Conservation (phyloP, 1,140 invertebrate genomes). For the Lasioglossum albipes region DNA sequence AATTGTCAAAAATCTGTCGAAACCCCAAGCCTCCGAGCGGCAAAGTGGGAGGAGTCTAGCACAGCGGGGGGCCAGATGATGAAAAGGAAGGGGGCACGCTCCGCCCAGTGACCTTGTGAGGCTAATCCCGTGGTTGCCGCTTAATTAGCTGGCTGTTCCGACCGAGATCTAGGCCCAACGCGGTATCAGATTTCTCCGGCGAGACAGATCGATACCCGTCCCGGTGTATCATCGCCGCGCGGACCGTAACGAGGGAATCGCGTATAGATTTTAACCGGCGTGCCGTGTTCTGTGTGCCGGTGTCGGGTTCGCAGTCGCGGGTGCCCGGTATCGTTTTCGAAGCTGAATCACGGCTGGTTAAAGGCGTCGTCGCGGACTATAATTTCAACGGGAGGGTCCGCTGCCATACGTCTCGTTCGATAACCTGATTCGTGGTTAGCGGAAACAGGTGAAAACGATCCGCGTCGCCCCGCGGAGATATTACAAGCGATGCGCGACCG, state of each 20-base stretch:
- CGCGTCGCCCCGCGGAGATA: too few relatives aligned
- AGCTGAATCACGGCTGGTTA: conserved; percentile 39
- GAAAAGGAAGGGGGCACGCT: not conserved
- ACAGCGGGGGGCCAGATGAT: not conserved
- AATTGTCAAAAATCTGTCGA: too few relatives aligned
- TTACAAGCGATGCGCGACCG: too few relatives aligned
- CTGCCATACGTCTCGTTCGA: not conserved
- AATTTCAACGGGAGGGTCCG: not conserved
- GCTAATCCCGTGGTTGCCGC: too few relatives aligned
- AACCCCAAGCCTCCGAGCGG: too few relatives aligned
- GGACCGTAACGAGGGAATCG: conserved; percentile 24
- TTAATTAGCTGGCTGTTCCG: not conserved
- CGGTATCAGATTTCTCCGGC: conserved; percentile 9
- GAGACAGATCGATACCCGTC: conserved; percentile 20
- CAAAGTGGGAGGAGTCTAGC: not conserved
- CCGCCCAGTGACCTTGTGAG: not conserved
- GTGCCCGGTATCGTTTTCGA: conserved; percentile 32
- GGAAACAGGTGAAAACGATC: too few relatives aligned
- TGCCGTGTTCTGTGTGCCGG: not conserved
- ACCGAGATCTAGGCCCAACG: conserved; percentile 3
- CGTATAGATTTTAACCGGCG: conserved; percentile 29
- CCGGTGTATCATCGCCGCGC: conserved; percentile 3
- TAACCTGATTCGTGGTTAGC: too few relatives aligned
- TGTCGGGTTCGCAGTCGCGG: conserved; percentile 45
- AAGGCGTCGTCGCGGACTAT: conserved; percentile 22